phyloP scores from a whole-genome alignment of 2,797 vertebrate species.

The Cottoperca gobio region DNA sequence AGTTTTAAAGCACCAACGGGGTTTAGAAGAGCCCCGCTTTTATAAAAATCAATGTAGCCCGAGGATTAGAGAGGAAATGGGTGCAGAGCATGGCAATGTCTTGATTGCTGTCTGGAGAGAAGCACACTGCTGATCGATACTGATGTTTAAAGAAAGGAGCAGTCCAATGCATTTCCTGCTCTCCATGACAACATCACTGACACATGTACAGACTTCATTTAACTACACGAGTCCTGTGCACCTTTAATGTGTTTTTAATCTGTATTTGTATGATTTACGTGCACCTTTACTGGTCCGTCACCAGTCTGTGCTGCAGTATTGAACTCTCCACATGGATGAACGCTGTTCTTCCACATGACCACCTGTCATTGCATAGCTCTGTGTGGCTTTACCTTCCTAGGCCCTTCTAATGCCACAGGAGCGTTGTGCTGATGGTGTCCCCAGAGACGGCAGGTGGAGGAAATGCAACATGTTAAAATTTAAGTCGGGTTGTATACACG shows the following conservation, averaged over 20 bases:
- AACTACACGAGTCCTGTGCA: conserved; percentile 1
- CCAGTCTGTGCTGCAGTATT: background rate
- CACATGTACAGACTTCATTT: conserved; percentile 27
- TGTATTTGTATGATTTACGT: conserved; percentile 1
- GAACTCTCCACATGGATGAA: conserved; percentile 22
- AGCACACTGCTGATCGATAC: conserved; percentile 83
- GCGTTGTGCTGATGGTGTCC: conserved; percentile 18
- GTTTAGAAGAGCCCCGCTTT: conserved; percentile 66
- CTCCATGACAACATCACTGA: conserved; percentile 42
- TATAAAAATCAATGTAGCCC: conserved; percentile 87
- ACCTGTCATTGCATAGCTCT: conserved; percentile 33
- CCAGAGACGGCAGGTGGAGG: conserved; percentile 34
- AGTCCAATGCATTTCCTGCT: conserved; percentile 67
- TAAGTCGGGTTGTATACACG: conserved; percentile 15
- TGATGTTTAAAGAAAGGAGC: conserved; percentile 79
- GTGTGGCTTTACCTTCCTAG: conserved; percentile 12
- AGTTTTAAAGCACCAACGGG: conserved; percentile 67
- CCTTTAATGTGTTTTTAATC: conserved; percentile 4
- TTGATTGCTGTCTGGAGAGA: conserved; percentile 79
- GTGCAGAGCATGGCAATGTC: conserved; percentile 73
- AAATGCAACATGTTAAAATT: conserved; percentile 56
- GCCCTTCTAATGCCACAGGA: background rate
- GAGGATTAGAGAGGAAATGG: conserved; percentile 79
- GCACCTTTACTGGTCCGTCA: conserved; percentile 1
- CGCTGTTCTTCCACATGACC: conserved; percentile 42